Base-by-base conservation (phyloP, 2,797 vertebrate species). In the Lindbergichthys nudifrons region DNA sequence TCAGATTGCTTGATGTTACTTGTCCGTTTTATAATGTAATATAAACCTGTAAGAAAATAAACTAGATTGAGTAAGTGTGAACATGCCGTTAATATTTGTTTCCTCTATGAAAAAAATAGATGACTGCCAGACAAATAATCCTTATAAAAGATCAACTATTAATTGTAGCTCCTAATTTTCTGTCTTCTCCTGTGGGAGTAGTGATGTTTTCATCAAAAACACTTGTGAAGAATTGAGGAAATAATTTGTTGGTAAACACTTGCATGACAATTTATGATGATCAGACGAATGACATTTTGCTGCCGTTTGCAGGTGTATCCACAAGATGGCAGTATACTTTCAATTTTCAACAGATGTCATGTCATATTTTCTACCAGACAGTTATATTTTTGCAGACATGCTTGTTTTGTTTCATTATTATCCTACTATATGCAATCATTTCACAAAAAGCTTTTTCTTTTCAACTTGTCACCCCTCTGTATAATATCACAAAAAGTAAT, bases 261-360 rank as follows among this genome's bases (percentile, higher is more conserved):
- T 21, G 21, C 21, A 21, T 21, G 21, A 21, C 21, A 21, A 21
- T 21, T 21, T 21, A 21, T 21, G 19, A 19, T 19, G 21, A 30
- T 30, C 30, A 30, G 30, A 30, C 30, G 30, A 30, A 30, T 9
- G 32, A 7, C 10, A 15, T 48, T 4, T 32, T 43, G 2, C 12
- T 26, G 26, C 26, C 26, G 7, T 73, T 75, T 19, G 0, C 14
- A 45, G 0, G 0, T 3, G 23, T 5, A 2, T 8, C 70, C 84
- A 69, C 70, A 15, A 73, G 84, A 13, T 52, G 64, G 75, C 74
- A 52, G 71, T n/a, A 58, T 43, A 30, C 3, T 50, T 19, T 50
- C 0, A 46, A 13, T 56, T 23, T 26, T 62, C 10, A 21, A 45
- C 41, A 42, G 9, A 47, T 3, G 3, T 32, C 21, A 18, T 16